phyloP scores from a whole-genome alignment of 1,140 invertebrate species.

The Monomorium pharaonis region DNA sequence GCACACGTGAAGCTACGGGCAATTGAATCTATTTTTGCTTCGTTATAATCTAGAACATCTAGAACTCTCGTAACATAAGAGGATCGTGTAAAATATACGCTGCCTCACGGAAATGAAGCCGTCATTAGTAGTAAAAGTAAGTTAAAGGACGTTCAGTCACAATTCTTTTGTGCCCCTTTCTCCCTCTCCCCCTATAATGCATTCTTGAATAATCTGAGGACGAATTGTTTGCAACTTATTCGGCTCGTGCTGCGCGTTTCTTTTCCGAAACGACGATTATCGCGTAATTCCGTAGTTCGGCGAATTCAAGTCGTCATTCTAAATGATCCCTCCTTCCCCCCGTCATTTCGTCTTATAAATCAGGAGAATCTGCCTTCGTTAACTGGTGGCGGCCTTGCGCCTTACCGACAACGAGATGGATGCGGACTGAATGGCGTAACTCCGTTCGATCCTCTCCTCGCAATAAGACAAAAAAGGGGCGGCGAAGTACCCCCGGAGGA shows the following conservation, averaged over 20 bases:
- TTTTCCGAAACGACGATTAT: neutral
- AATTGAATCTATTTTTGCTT: slow-evolving; percentile 23
- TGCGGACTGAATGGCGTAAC: slow-evolving; percentile 43
- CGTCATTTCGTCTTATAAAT: slow-evolving; percentile 34
- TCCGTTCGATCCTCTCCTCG: slow-evolving; percentile 31
- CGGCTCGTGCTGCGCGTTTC: neutral
- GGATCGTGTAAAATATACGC: neutral
- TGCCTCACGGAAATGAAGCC: neutral
- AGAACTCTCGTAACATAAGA: neutral
- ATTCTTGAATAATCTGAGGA: neutral
- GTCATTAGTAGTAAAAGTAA: neutral
- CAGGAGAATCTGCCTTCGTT: slow-evolving; percentile 28
- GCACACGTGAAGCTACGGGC: neutral
- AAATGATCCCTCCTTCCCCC: neutral
- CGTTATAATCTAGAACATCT: slow-evolving; percentile 8
- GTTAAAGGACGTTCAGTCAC: neutral
- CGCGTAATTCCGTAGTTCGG: neutral
- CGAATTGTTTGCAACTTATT: slow-evolving; percentile 17
- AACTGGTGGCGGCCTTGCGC: neutral
- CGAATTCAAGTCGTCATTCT: neutral
- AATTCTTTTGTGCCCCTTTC: neutral
- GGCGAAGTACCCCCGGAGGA: slow-evolving; percentile 12
- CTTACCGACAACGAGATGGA: slow-evolving; percentile 32
- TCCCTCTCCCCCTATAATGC: neutral
- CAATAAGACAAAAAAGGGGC: slow-evolving; percentile 50